Conservation (phyloP, 2,797 vertebrate genomes). For the Protonibea diacanthus region DNA sequence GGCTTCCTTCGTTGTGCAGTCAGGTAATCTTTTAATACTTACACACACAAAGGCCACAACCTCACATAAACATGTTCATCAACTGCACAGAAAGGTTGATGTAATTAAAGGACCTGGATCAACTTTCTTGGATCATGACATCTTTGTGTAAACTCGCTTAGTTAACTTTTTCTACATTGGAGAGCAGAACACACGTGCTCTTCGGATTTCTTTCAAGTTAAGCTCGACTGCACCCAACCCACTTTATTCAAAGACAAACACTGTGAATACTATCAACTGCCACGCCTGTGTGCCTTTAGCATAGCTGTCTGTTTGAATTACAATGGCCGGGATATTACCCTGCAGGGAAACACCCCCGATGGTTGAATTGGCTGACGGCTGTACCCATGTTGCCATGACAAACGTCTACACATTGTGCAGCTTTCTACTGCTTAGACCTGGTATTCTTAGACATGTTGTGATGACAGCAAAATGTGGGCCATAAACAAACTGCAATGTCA, state of each 20-base stretch:
- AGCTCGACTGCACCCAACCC: slow-evolving; percentile 23
- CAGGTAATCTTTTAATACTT: slow-evolving; percentile 2
- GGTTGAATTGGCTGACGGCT: slow-evolving; percentile 59
- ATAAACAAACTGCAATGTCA: slow-evolving; percentile 68
- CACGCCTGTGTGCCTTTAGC: slow-evolving; percentile 49
- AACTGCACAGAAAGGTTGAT: slow-evolving; percentile 28
- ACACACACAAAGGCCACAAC: slow-evolving; percentile 15
- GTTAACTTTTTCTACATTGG: slow-evolving; percentile 13
- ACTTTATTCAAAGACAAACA: slow-evolving; percentile 48
- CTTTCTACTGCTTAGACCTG: slow-evolving; percentile 44
- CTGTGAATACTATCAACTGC: slow-evolving; percentile 22
- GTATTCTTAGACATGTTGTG: slow-evolving; percentile 70
- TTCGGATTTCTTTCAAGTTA: slow-evolving; percentile 29
- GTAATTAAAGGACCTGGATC: slow-evolving; percentile 45
- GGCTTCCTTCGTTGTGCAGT: background rate
- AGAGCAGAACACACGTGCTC: slow-evolving; percentile 12
- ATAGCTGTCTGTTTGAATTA: slow-evolving; percentile 68
- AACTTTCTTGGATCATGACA: slow-evolving; percentile 1
- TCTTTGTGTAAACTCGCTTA: slow-evolving; percentile 21
- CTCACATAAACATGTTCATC: slow-evolving; percentile 35
- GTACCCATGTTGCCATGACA: slow-evolving; percentile 78
- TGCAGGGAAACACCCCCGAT: slow-evolving; percentile 61
- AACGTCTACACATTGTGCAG: slow-evolving; percentile 54
- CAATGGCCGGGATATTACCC: slow-evolving; percentile 56
- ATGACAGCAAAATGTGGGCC: slow-evolving; percentile 67